Evolutionary conservation across 2,113 vertebrate species (phyloP).

Genomic region (Silurus glanis): DNA sequence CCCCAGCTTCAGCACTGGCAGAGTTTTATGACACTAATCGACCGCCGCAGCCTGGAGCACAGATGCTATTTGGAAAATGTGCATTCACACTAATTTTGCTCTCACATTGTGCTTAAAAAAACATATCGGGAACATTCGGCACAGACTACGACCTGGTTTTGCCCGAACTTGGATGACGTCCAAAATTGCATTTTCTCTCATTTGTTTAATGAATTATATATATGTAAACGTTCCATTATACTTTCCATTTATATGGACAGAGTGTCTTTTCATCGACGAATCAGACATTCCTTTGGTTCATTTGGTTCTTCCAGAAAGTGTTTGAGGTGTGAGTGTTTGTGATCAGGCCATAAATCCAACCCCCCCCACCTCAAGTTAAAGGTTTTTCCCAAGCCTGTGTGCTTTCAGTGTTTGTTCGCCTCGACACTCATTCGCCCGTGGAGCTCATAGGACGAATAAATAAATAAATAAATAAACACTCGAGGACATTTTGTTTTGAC

Average conservation of each 20-base stretch:
- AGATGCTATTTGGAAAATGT: slow-evolving; percentile 85
- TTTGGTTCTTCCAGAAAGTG: slow-evolving; percentile 31
- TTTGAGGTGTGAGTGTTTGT: slow-evolving; percentile 28
- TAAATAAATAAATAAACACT: not conserved
- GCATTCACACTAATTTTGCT: slow-evolving; percentile 81
- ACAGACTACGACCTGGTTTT: slow-evolving; percentile 69
- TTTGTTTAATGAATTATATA: slow-evolving; percentile 37
- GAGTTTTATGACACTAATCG: slow-evolving; percentile 87
- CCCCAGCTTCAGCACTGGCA: slow-evolving; percentile 87
- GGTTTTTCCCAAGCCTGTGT: not conserved
- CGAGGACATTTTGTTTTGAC: slow-evolving; percentile 24
- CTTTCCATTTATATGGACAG: slow-evolving; percentile 31
- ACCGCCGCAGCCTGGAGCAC: slow-evolving; percentile 83
- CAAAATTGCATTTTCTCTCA: slow-evolving; percentile 73
- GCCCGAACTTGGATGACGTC: slow-evolving; percentile 77
- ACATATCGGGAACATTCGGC: slow-evolving; percentile 81
- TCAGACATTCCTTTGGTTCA: slow-evolving; percentile 35
- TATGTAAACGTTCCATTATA: slow-evolving; percentile 33
- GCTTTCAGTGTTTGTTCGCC: slow-evolving; percentile 35
- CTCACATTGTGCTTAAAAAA: slow-evolving; percentile 81
- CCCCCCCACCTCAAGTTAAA: slow-evolving; percentile 20
- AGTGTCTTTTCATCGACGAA: slow-evolving; percentile 31
- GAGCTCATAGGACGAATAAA: not conserved
- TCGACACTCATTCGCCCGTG: slow-evolving; percentile 6
- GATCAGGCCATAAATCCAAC: slow-evolving; percentile 29